A percentile compares a stretch with the other conserved stretches of the same genome.
Evolutionary conservation across 2,888 invertebrate species (phyloP).

Genomic region (Silvanus unidentatus): DNA sequence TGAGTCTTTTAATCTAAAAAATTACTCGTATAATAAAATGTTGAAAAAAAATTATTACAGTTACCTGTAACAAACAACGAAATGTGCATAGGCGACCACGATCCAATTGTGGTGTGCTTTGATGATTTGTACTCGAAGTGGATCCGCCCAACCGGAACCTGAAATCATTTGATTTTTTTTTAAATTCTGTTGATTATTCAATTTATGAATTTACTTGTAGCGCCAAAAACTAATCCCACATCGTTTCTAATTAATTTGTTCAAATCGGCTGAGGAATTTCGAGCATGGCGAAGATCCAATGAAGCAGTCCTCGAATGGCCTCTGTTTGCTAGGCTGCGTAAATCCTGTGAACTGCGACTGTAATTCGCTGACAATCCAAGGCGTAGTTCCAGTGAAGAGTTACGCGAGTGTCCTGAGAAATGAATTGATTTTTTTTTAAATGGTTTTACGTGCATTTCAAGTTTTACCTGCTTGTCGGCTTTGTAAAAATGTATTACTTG

Average conservation of each 20-base stretch:
- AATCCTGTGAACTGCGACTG: conserved; percentile 48
- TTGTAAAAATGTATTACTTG: no score
- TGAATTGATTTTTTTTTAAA: no score
- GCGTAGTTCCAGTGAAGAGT: conserved; percentile 77
- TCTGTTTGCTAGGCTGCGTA: conserved; percentile 44
- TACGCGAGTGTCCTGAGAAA: conserved; percentile 60
- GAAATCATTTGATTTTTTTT: no score
- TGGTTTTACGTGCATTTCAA: no score
- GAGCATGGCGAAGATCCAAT: conserved; percentile 66
- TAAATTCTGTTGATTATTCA: conserved; percentile 6
- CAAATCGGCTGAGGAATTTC: conserved; percentile 69
- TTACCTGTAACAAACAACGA: conserved; percentile 88
- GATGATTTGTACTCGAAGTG: conserved; percentile 82
- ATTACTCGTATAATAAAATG: not conserved
- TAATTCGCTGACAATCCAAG: conserved; percentile 45
- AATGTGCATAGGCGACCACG: conserved; percentile 92
- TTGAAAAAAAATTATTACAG: not conserved
- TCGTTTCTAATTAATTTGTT: conserved; percentile 68
- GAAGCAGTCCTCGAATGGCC: conserved; percentile 81
- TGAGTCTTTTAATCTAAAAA: conserved; percentile 78
- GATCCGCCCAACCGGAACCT: conserved; percentile 75
- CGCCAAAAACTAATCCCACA: conserved; percentile 63
- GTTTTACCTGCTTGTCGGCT: conserved; percentile 8
- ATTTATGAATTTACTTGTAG: conserved; percentile 26
- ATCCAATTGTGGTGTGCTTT: conserved; percentile 98